Conservation (phyloP, 2,797 vertebrate genomes). For the Threskiornis aethiopicus region DNA sequence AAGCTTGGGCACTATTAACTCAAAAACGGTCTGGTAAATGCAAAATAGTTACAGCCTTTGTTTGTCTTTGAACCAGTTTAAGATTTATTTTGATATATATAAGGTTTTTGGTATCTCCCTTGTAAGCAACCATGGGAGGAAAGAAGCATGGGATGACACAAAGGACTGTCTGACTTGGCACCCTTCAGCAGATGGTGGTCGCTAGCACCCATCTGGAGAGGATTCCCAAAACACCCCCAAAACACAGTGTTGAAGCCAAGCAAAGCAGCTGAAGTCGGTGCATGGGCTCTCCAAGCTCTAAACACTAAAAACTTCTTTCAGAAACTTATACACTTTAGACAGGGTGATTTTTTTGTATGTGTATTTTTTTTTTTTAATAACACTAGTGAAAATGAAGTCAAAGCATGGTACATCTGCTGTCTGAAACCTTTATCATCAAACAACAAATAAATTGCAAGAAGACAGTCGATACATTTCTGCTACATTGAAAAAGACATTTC, state of each 20-base stretch:
- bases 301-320: neutral
- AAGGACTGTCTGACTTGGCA: no score
- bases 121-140: neutral
- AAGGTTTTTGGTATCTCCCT: neutral
- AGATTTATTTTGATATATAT: neutral
- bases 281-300: neutral
- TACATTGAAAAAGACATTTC: neutral
- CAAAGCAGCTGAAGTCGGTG: accelerated
- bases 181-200: neutral
- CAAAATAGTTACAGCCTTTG: neutral
- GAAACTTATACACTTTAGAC: neutral
- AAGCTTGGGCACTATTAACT: neutral
- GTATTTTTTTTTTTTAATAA: neutral
- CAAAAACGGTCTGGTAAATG: neutral
- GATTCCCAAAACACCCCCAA: neutral
- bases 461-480: accelerated
- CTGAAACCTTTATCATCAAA: neutral
- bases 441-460: neutral
- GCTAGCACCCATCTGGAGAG: neutral
- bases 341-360: no score
- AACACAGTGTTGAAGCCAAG: neutral
- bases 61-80: neutral
- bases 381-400: accelerated
- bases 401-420: neutral
- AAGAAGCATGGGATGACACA: neutral